Evolutionary conservation across 2,888 invertebrate genomes (phyloP), one percentile per base, ranked within the genome.

Genomic region (Drosophila hamatofila): DNA sequence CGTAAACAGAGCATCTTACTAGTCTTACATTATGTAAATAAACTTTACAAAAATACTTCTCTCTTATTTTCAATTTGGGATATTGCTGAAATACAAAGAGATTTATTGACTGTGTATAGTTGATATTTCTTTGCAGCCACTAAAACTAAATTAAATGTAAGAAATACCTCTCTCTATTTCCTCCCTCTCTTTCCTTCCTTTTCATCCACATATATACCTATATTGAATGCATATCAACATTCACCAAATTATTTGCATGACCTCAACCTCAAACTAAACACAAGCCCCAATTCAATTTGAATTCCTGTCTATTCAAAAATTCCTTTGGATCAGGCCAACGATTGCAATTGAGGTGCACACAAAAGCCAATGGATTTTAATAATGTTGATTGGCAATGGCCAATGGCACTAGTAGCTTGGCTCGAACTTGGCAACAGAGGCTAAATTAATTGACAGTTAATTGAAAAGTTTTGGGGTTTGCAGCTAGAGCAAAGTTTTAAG

Each of bases 401-500:
- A 6, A 5, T n/a, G 48, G 49, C 7, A n/a, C n/a, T 27, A 27
- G 25, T 25, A 30, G 12, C 30, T 49, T 49, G 49, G 35, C 42
- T 41, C 51, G 35, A 64, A 39, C 48, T 60, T 60, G 56, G 46
- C 48, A 52, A 56, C n/a, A 56, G 18, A 8, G 11, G 12, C 14
- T 42, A 80, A 75, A 85, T 88, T 86, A 86, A 86, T 83, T 85
- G 88, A 67, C 74, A 86, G 86, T 88, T 88, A 88, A 86, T 88
- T 83, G 83, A 80, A 88, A 88, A 80, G 78, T 88, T 75, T 21
- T 33, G 7, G 7, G 67, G 49, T 65, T 71, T 71, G 52, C 49
- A 74, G 78, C 54, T 75, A 25, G 42, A 8, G 30, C 25, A 41
- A 82, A 80, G 62, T 84, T 82, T 74, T 60, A 66, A 76, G 80